Evolutionary conservation across 2,797 vertebrate species (phyloP).

Genomic region (Mallotus villosus): DNA sequence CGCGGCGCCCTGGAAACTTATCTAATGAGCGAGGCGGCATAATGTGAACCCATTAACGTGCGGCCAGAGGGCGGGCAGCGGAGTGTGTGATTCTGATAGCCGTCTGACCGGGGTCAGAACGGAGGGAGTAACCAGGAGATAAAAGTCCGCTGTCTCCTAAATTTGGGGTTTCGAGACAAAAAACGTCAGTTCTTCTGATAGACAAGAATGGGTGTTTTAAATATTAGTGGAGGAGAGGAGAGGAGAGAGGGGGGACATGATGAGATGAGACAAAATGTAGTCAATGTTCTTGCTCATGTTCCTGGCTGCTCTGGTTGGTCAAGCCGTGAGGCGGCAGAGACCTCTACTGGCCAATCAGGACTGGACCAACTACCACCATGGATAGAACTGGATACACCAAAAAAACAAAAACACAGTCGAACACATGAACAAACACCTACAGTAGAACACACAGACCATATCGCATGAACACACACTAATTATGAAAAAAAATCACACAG

Average conservation of each 20-base stretch:
- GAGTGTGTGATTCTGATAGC: not conserved
- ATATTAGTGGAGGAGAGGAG: not conserved
- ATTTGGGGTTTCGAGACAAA: no score
- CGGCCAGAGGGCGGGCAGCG: not conserved
- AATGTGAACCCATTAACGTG: slow-evolving; percentile 13
- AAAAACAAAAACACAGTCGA: not conserved
- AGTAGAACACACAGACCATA: no score
- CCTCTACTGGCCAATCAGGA: slow-evolving; percentile 27
- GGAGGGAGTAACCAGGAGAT: no score
- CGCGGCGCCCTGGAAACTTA: not conserved
- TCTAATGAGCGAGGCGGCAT: slow-evolving; percentile 15
- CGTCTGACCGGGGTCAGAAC: not conserved
- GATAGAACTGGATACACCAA: no score
- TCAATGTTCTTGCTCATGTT: not conserved
- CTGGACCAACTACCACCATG: not conserved
- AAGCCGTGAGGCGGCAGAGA: slow-evolving; percentile 7
- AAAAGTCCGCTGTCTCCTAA: no score
- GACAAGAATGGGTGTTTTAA: not conserved
- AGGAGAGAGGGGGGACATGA: not conserved
- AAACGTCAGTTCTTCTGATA: not conserved
- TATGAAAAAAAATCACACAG: not conserved
- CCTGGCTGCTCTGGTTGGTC: not conserved
- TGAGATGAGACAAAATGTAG: not conserved
- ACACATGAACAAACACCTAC: slow-evolving; percentile 1
- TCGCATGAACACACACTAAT: no score